A percentile compares a stretch with the other conserved stretches of the same genome.
phyloP scores from a whole-genome alignment of 1,140 invertebrate species.

The Neodiprion lecontei region DNA sequence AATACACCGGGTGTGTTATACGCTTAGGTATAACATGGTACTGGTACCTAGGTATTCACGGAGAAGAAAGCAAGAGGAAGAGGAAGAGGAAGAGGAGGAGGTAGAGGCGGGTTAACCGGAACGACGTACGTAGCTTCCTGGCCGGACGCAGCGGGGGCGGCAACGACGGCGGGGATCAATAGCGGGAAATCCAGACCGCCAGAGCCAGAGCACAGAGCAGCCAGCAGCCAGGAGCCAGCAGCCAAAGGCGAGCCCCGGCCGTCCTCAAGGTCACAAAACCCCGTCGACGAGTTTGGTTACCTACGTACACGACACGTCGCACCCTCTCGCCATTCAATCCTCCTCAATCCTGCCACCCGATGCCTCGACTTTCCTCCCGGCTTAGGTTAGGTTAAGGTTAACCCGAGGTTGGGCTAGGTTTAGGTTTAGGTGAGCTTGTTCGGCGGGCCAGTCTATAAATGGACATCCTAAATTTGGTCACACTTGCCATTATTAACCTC shows the following conservation, averaged over 20 bases:
- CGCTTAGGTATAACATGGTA: no score
- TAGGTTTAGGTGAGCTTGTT: no score
- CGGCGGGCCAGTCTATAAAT: no score
- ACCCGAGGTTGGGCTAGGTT: no score
- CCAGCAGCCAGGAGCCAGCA: not conserved
- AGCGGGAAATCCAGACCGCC: constrained; percentile 3
- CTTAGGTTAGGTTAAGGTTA: no score
- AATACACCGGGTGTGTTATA: no score
- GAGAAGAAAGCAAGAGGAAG: not conserved
- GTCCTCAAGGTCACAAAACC: constrained; percentile 8
- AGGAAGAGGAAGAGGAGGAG: not conserved
- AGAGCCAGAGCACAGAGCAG: not conserved
- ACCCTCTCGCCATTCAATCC: not conserved
- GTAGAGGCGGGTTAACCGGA: not conserved
- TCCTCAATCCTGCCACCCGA: not conserved
- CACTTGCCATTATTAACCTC: no score
- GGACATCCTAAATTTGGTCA: no score
- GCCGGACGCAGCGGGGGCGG: constrained; percentile 3
- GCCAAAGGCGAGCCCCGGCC: constrained; percentile 13
- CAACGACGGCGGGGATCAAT: constrained; percentile 10
- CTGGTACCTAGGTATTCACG: no score
- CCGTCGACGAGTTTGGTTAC: not conserved
- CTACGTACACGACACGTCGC: not conserved
- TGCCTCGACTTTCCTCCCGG: no score
- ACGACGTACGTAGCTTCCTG: not conserved